phyloP scores from a whole-genome alignment of 1,140 invertebrate species.

The Psix sp. region DNA sequence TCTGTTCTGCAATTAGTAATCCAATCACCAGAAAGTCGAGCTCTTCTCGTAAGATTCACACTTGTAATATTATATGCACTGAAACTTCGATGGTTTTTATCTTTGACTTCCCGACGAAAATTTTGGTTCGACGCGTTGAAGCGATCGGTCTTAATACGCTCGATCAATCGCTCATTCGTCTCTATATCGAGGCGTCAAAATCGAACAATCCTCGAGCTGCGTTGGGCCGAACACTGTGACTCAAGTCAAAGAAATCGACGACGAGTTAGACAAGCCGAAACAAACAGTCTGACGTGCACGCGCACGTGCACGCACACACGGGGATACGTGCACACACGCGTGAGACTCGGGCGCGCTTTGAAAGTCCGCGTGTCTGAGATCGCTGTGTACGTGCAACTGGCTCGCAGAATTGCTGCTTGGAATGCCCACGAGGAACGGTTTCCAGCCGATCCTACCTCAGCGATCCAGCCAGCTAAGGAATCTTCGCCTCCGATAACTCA shows the following conservation, averaged over 20 bases:
- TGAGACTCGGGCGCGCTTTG: conserved; percentile 47
- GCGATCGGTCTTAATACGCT: too few relatives aligned
- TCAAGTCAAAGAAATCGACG: neutral
- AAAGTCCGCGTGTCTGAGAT: conserved; percentile 62
- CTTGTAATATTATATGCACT: too few relatives aligned
- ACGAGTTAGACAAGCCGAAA: neutral
- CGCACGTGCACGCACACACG: conserved; percentile 30
- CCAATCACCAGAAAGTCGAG: too few relatives aligned
- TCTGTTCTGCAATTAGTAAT: too few relatives aligned
- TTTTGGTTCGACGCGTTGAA: too few relatives aligned
- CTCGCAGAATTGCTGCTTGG: conserved; percentile 71
- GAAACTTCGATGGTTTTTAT: too few relatives aligned
- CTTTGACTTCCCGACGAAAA: too few relatives aligned
- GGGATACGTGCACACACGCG: conserved; percentile 24
- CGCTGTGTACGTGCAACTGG: conserved; percentile 65
- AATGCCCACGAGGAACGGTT: conserved; percentile 72
- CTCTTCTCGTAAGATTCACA: too few relatives aligned
- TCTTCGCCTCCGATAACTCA: conserved; percentile 63
- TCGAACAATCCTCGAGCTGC: too few relatives aligned
- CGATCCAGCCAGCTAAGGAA: conserved; percentile 63
- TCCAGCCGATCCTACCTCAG: conserved; percentile 67
- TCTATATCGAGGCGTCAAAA: too few relatives aligned
- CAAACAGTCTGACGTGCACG: conserved; percentile 1
- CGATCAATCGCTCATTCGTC: too few relatives aligned
- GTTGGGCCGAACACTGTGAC: neutral